phyloP scores from a whole-genome alignment of 2,888 invertebrate genomes.

The Ditylenchus weischeri region DNA sequence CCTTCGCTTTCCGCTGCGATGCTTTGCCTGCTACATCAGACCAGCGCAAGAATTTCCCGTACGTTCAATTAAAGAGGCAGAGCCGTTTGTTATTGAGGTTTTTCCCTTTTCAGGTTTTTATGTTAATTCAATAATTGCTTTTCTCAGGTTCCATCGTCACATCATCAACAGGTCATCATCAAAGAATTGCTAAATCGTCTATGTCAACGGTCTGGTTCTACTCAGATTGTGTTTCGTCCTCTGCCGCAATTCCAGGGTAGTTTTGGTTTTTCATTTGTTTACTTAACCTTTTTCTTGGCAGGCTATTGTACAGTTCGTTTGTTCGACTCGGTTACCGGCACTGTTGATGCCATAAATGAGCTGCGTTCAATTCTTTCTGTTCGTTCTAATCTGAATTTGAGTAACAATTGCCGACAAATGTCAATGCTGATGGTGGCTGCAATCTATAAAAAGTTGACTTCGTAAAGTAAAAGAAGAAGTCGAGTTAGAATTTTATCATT shows the following conservation, averaged over 20 bases:
- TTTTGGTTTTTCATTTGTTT: too few species aligned
- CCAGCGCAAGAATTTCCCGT: slow-evolving; percentile 9
- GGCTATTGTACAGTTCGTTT: slow-evolving; percentile 22
- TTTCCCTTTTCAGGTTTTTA: not conserved
- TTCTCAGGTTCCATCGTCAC: slow-evolving; percentile 22
- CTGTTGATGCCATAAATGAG: slow-evolving; percentile 22
- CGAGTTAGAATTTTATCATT: too few species aligned
- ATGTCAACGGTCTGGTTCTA: slow-evolving; percentile 19
- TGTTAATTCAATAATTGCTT: too few species aligned
- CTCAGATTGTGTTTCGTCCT: slow-evolving; percentile 23
- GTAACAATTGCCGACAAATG: slow-evolving; percentile 26
- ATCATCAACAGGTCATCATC: slow-evolving; percentile 18
- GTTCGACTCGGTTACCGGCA: slow-evolving; percentile 21
- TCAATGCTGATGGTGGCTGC: slow-evolving; percentile 25
- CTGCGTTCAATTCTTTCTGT: slow-evolving; percentile 25
- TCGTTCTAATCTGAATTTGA: slow-evolving; percentile 20
- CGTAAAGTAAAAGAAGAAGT: not conserved
- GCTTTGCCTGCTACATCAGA: slow-evolving; percentile 23
- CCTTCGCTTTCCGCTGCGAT: slow-evolving; percentile 26
- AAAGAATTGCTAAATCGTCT: slow-evolving; percentile 20
- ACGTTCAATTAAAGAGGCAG: slow-evolving; percentile 16
- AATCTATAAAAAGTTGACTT: slow-evolving; percentile 9
- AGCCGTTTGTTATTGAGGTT: slow-evolving; percentile 26
- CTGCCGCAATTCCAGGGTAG: slow-evolving; percentile 25
- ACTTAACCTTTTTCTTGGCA: slow-evolving; percentile 5